Evolutionary conservation across 2,113 vertebrate genomes (phyloP).

Genomic region (Myotis davidii): DNA sequence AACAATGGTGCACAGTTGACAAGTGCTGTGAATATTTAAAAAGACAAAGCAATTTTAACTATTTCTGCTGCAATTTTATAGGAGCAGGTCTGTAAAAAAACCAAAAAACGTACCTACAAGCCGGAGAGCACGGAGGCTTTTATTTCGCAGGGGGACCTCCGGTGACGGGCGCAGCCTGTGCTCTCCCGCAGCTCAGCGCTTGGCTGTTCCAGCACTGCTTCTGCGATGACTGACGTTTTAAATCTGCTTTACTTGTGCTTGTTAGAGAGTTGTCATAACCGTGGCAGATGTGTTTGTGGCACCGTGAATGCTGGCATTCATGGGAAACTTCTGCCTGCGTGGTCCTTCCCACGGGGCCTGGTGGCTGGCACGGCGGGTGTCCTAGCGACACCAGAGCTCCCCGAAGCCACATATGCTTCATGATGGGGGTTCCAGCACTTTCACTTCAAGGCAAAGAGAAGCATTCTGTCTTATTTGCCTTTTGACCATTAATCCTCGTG

Average conservation of each 20-base stretch:
- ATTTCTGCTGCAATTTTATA: slow-evolving; percentile 65
- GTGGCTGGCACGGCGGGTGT: neutral
- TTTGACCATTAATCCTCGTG: neutral
- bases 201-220: neutral
- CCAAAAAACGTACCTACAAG: neutral
- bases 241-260: slow-evolving; percentile 32
- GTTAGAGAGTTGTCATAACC: neutral
- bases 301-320: neutral
- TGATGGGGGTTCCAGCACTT: neutral
- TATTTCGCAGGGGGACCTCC: neutral
- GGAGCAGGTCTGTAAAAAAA: slow-evolving; percentile 45
- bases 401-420: neutral
- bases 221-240: neutral
- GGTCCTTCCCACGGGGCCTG: neutral
- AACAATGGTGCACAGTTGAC: neutral
- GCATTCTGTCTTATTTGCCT: neutral
- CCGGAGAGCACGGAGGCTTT: neutral
- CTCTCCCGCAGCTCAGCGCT: slow-evolving; percentile 16
- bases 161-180: neutral
- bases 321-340: neutral
- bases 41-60: slow-evolving; percentile 25
- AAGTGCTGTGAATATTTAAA: slow-evolving; percentile 6
- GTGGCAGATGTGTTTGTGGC: neutral
- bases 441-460: slow-evolving; percentile 8
- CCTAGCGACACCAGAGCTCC: neutral